A percentile compares a stretch with the other conserved stretches of the same genome.
These are phyloP conservation scores for Burhinus bistriatus DNA, from an alignment of 2,113 vertebrate species.

Conservation along the genomic window DNA sequence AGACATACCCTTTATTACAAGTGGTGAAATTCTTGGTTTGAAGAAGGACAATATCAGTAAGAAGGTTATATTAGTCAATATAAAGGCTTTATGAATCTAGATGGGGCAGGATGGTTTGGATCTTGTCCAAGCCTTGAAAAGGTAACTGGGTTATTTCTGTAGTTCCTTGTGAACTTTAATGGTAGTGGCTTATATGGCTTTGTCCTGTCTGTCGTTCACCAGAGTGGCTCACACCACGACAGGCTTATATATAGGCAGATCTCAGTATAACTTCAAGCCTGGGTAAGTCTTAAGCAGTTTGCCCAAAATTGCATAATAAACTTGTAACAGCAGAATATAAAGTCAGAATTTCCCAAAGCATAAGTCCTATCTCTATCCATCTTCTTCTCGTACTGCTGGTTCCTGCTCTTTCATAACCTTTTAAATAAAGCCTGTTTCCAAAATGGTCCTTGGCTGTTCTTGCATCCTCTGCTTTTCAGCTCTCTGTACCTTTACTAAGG, in stretches of 20 bases:
- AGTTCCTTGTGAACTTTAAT: not conserved
- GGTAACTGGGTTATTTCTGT: not conserved
- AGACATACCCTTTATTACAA: not conserved
- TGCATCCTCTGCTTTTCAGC: not conserved
- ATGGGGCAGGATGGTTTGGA: not conserved
- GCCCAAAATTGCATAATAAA: not conserved
- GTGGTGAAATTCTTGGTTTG: not conserved
- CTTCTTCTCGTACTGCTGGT: not conserved
- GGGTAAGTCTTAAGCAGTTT: not conserved
- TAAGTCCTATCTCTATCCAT: not conserved
- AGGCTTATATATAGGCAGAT: not conserved
- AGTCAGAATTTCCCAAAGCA: not conserved
- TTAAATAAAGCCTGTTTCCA: not conserved
- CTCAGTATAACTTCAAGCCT: not conserved
- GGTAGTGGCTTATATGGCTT: not conserved
- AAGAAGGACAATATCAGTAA: not conserved
- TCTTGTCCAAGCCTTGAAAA: not conserved
- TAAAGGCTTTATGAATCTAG: not conserved
- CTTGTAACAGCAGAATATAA: not conserved
- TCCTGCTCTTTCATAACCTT: not conserved
- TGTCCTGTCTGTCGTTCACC: too few relatives aligned
- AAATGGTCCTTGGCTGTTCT: not conserved
- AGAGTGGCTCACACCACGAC: too few relatives aligned
- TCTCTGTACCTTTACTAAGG: not conserved
- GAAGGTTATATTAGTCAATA: not conserved